These are phyloP conservation scores for Xiphophorus couchianus DNA, from an alignment of 2,113 vertebrate genomes.

Conservation along the genomic window DNA sequence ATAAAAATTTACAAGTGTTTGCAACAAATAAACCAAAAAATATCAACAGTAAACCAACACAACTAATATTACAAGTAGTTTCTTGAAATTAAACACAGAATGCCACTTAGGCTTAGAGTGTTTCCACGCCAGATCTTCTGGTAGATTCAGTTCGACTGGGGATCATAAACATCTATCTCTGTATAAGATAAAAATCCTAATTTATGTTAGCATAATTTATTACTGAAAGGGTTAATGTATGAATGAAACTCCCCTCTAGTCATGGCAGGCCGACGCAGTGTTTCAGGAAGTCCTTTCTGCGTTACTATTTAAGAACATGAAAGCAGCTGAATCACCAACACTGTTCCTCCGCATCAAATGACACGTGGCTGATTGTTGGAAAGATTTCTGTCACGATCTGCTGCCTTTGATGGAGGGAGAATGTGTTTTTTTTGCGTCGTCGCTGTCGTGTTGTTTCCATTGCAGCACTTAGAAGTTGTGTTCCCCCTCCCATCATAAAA, in stretches of 20 bases:
- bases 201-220: too few relatives aligned
- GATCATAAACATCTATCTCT: too few relatives aligned
- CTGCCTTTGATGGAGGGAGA: conserved; percentile 45
- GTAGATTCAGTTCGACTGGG: too few relatives aligned
- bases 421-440: conserved; percentile 30
- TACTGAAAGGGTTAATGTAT: not conserved
- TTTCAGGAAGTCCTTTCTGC: conserved; percentile 33
- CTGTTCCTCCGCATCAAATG: conserved; percentile 32
- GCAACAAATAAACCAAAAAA: too few relatives aligned
- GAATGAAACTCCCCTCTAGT: not conserved
- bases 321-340: conserved; percentile 18
- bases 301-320: conserved; percentile 31
- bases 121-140: too few relatives aligned
- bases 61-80: not conserved
- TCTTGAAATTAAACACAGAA: not conserved
- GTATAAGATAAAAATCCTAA: too few relatives aligned
- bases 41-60: too few relatives aligned
- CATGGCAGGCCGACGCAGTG: conserved; percentile 38
- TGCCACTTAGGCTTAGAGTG: not conserved
- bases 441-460: conserved; percentile 22
- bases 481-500: not conserved
- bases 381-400: conserved; percentile 53
- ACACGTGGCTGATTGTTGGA: conserved; percentile 46
- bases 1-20: too few relatives aligned
- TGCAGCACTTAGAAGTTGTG: not conserved